Evolutionary conservation across 2,797 vertebrate genomes (phyloP).

Genomic region (Anas acuta): DNA sequence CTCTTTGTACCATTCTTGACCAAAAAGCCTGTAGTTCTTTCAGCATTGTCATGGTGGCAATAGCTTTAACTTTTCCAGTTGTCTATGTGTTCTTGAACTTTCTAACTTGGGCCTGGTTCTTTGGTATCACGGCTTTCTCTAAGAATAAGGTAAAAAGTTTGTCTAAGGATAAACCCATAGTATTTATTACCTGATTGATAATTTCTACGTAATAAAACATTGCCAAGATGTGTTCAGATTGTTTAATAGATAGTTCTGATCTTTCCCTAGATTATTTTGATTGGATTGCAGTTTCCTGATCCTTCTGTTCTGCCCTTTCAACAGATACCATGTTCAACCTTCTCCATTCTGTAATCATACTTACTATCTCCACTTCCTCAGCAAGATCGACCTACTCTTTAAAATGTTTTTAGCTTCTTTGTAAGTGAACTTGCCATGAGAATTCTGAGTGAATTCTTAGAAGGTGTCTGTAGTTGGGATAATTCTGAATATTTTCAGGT

Average conservation of each 20-base stretch:
- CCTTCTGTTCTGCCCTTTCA: neutral
- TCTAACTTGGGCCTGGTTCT: neutral
- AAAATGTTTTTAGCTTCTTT: neutral
- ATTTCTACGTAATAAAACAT: neutral
- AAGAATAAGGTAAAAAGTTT: neutral
- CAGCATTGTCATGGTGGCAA: neutral
- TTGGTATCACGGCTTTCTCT: neutral
- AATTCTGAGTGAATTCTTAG: neutral
- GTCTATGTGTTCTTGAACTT: neutral
- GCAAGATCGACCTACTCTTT: neutral
- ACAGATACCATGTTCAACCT: accelerated
- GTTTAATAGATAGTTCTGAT: neutral
- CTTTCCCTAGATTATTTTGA: neutral
- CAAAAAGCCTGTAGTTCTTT: neutral
- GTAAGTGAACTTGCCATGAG: neutral
- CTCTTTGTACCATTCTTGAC: neutral
- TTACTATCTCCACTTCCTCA: neutral
- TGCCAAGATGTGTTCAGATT: neutral
- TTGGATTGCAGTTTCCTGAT: neutral
- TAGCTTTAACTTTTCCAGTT: neutral
- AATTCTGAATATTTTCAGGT: neutral
- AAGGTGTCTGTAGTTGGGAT: neutral
- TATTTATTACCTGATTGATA: neutral
- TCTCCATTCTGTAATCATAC: neutral
- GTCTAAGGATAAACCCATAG: neutral